Evolutionary conservation across 2,888 invertebrate genomes (phyloP).

Genomic region (Nebria brevicollis): DNA sequence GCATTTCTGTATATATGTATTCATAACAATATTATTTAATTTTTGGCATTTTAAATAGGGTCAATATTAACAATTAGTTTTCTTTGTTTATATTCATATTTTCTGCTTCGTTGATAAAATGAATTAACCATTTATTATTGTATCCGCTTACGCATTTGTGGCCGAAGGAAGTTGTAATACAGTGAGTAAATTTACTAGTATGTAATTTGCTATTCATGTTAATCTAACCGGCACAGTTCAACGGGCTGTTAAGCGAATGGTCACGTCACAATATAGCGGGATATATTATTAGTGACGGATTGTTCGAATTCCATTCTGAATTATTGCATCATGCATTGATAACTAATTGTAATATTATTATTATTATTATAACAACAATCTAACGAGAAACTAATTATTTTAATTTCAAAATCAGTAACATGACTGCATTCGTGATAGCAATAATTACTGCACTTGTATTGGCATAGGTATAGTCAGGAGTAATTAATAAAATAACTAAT

Average conservation of each 20-base stretch:
- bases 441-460: not conserved
- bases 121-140: no score
- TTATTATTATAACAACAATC: no score
- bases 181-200: not conserved
- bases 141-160: not conserved
- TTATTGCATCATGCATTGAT: not conserved
- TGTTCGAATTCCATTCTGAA: not conserved
- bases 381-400: not conserved
- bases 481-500: not conserved
- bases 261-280: not conserved
- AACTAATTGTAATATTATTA: no score
- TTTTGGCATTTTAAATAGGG: no score
- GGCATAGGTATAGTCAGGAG: not conserved
- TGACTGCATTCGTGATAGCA: not conserved
- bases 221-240: not conserved
- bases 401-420: not conserved
- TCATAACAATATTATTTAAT: no score
- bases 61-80: no score
- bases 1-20: no score
- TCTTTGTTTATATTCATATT: no score
- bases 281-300: not conserved
- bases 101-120: no score
- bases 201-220: not conserved
- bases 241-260: not conserved
- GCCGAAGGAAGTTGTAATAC: not conserved